Evolutionary conservation across 64 coral and sea anemone species (phyloP), one percentile per base, ranked within the genome.

Genomic region (Dendronephthya gigantea): DNA sequence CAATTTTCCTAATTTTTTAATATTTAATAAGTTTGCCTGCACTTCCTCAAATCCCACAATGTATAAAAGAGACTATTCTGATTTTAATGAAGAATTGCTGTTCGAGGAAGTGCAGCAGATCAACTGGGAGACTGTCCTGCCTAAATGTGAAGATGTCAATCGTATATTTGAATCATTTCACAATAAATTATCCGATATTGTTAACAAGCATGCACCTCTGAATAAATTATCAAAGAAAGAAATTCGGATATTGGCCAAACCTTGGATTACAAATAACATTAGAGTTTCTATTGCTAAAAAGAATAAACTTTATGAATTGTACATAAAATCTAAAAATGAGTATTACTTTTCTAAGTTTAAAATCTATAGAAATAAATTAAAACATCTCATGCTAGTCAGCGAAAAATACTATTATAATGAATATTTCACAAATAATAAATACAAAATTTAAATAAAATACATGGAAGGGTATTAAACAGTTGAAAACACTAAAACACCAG

Each of bases 81-180:
- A 84, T 49, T 84, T 31, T 50, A 55, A 50, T 23, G 83, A 84
- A 84, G 35, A 34, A 36, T 28, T n/a, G n/a, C n/a, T 31, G 9
- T 52, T 84, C 5, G 83, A 49, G 19, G 83, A 84, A 31, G 83
- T 84, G 9, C 43, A 29, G 31, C 17, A 1, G 35, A 84, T 84
- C 28, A 50, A 55, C 23, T 84, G 83, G 83, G 45, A 50, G 49
- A 27, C 28, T 84, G 83, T 84, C 83, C 45, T 84, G 15, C 83
- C 83, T 9, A 48, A 9, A 12, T 52, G 23, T 50, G 47, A 50
- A 4, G 83, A 50, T 84, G 83, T 84, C 32, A 84, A 84, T 55
- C 83, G 51, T 28, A 84, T 84, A 15, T 84, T 84, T 84, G 31
- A 84, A 30, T 49, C 47, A 12, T 84, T 84, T 84, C 49, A 84